Evolutionary conservation across 2,113 vertebrate genomes (phyloP).

Genomic region (Chiloscyllium plagiosum): DNA sequence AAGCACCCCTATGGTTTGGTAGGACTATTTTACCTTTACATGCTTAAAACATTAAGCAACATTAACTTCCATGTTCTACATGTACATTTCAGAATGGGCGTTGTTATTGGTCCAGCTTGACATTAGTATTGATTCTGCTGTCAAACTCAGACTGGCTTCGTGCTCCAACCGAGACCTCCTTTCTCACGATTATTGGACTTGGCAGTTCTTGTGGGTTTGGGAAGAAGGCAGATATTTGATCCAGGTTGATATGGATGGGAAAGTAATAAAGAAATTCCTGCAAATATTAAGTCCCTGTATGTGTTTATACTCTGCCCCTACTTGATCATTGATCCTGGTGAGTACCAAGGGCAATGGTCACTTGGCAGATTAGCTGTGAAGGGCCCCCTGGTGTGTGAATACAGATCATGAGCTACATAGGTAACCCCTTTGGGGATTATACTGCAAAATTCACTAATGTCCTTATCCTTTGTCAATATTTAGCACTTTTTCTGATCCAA

Average conservation of each 20-base stretch:
- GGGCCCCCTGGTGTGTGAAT: neutral
- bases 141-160: neutral
- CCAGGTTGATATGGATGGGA: too few relatives aligned
- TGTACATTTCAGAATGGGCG: neutral
- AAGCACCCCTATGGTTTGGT: too few relatives aligned
- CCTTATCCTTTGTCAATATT: neutral
- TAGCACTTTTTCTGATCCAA: neutral
- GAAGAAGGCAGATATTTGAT: neutral
- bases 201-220: neutral
- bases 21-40: too few relatives aligned
- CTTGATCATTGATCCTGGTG: too few relatives aligned
- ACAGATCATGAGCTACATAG: neutral
- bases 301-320: too few relatives aligned
- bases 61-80: neutral
- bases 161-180: neutral
- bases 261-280: too few relatives aligned
- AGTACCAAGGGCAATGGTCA: too few relatives aligned
- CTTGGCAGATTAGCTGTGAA: too few relatives aligned
- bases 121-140: neutral
- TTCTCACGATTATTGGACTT: neutral
- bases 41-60: neutral
- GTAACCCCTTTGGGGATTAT: neutral
- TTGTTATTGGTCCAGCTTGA: neutral
- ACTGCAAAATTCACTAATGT: neutral
- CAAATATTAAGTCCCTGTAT: too few relatives aligned